These are phyloP conservation scores for Sebastiscus tertius DNA, from an alignment of 2,797 vertebrate species.

Conservation along the genomic window DNA sequence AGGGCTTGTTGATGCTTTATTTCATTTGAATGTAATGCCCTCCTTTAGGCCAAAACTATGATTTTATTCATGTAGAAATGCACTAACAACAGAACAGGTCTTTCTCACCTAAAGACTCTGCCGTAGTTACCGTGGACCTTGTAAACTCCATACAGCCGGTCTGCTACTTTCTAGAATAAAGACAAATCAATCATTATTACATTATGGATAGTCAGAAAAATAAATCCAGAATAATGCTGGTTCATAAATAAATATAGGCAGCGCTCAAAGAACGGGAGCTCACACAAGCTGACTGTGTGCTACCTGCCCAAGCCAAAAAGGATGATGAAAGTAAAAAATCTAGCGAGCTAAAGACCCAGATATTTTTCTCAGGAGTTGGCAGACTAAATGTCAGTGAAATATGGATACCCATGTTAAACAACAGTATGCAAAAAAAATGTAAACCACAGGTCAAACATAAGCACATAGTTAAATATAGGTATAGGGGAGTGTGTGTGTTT, in stretches of 20 bases:
- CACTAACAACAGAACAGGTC: not conserved
- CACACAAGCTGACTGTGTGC: not conserved
- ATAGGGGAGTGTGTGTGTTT: not conserved
- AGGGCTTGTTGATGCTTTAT: not conserved
- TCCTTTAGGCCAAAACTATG: not conserved
- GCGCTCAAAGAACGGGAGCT: not conserved
- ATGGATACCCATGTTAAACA: not conserved
- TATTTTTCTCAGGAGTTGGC: not conserved
- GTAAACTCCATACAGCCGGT: slow-evolving; percentile 96
- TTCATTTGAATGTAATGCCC: not conserved
- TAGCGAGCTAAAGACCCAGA: not conserved
- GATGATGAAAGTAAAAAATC: not conserved
- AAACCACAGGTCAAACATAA: not conserved
- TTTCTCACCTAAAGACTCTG: slow-evolving; percentile 94
- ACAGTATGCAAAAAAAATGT: not conserved
- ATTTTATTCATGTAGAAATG: not conserved
- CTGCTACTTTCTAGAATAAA: slow-evolving; percentile 89
- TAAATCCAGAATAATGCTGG: not conserved
- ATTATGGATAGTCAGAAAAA: not conserved
- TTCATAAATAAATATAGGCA: not conserved
- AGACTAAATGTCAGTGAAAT: not conserved
- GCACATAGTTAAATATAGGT: not conserved
- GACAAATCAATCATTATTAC: not conserved
- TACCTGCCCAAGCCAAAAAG: not conserved
- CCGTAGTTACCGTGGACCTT: slow-evolving; percentile 99